Evolutionary conservation across 2,888 invertebrate species (phyloP), one percentile per base, ranked within the genome.

Genomic region (Athalia circularis): DNA sequence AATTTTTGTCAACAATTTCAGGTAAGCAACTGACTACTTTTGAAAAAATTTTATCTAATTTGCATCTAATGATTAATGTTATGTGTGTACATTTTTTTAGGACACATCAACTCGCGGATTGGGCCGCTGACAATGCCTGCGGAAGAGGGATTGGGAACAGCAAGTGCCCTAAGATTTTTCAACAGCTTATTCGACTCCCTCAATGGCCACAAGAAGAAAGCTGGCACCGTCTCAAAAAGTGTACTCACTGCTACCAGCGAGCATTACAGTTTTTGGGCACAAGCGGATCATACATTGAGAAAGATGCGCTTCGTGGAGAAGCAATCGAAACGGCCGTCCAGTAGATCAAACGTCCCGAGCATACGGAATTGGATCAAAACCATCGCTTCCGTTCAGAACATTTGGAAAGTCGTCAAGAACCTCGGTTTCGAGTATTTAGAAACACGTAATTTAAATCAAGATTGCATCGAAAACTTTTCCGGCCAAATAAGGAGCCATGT

Each of bases 121-220:
- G 72, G 72, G 6, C 72, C 72, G 0, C 72, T 72, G n/a, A 50
- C 52, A 43, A 72, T 72, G 72, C 72, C 72, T 3, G 45, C 48
- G 15, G 13, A 9, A 5, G 52, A 72, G 29, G 72, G 54, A 15
- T 45, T 72, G 15, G 52, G 54, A 5, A 72, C 72, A 7, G 72
- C 72, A 5, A 13, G 54, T 5, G 29, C 57, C n/a, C 11, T 72
- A 3, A 57, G 54, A n/a, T 72, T 72, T 72, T 72, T 72, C 6
- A 29, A 29, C 29, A 29, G 29, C 15, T 52, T 57, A 7, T 72
- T 54, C 45, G 74, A 74, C 57, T 74, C 61, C 57, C 57, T 74
- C 5, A 74, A 74, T 43, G 74, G 74, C 7, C 59, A 61, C 13
- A 59, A 65, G 11, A 65, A 45, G 6, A 65, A 9, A 45, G 5